Evolutionary conservation across 2,113 vertebrate genomes (phyloP).

Genomic region (Pica pica): DNA sequence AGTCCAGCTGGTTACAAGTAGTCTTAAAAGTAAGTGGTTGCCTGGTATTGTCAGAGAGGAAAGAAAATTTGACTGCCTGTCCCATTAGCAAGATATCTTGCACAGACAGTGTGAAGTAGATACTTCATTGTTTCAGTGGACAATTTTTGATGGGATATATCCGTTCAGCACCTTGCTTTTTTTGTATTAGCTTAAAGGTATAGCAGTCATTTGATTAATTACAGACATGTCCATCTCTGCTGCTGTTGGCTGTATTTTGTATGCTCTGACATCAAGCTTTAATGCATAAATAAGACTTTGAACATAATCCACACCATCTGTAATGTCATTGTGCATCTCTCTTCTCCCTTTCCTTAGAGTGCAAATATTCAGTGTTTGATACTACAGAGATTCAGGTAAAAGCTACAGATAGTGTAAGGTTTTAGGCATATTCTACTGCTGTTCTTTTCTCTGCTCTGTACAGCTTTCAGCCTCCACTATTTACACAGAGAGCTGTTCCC

Average conservation of each 20-base stretch:
- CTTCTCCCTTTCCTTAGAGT: background rate
- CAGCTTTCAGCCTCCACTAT: background rate
- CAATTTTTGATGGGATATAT: background rate
- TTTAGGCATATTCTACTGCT: conserved; percentile 8
- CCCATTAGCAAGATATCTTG: background rate
- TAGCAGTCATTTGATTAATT: background rate
- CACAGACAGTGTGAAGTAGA: background rate
- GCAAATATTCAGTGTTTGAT: background rate
- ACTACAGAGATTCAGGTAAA: background rate
- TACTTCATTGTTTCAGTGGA: background rate
- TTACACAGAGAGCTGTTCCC: background rate
- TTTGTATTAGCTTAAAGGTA: background rate
- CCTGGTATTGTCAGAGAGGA: background rate
- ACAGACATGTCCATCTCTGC: background rate
- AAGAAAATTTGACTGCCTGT: background rate
- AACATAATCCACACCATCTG: background rate
- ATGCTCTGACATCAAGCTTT: background rate
- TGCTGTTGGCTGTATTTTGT: background rate
- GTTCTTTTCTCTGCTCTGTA: background rate
- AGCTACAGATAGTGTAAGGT: background rate
- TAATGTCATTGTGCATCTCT: background rate
- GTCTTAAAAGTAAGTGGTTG: background rate
- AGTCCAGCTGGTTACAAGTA: background rate
- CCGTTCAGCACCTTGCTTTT: background rate
- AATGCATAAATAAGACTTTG: background rate